Percentiles rank a stretch among this genome's conserved stretches.
Evolutionary conservation across 92 coral and sea anemone genomes (phyloP).

Genomic region (Blastomussa wellsi): DNA sequence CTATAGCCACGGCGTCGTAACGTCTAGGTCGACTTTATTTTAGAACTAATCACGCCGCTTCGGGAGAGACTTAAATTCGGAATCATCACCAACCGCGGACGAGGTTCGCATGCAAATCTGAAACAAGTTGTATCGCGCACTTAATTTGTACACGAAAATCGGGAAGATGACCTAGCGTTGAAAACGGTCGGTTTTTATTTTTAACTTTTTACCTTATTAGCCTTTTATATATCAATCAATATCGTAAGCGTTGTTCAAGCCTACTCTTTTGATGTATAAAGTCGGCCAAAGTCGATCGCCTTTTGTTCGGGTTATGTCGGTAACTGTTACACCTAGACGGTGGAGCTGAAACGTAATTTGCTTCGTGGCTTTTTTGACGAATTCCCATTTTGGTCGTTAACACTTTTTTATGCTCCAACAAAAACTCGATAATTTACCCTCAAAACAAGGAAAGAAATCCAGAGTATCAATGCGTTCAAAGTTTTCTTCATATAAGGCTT

Average conservation of each 20-base stretch:
- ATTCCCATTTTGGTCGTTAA: neutral
- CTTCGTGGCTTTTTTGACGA: neutral
- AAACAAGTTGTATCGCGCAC: neutral
- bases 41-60: neutral
- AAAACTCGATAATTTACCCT: neutral
- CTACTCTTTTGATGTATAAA: no score
- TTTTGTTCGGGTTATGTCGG: neutral
- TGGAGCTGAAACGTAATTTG: neutral
- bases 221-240: no score
- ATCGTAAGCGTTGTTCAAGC: no score
- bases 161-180: no score
- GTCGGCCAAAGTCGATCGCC: no score
- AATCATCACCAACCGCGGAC: no score
- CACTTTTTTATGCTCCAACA: neutral
- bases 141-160: neutral
- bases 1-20: neutral
- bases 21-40: neutral
- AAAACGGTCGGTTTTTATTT: no score
- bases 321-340: neutral
- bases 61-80: neutral
- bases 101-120: neutral
- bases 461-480: neutral
- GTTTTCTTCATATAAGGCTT: neutral
- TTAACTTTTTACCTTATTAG: no score
- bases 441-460: neutral